Conservation (phyloP, 2,888 invertebrate species). For the Trissolcus japonicus region DNA sequence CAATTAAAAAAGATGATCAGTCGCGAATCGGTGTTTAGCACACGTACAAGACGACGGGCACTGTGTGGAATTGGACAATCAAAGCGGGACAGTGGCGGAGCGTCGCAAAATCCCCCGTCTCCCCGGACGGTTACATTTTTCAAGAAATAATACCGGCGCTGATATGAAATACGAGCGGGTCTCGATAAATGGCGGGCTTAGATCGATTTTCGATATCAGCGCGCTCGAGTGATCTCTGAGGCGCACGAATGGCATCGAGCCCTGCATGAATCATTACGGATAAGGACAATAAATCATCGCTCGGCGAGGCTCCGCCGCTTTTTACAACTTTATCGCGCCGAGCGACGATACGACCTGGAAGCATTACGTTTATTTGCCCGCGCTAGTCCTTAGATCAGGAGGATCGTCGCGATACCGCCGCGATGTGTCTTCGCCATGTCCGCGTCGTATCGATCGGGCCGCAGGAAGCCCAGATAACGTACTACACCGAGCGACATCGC, state of each 20-base stretch:
- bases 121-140: slow-evolving; percentile 50
- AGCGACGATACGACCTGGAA: slow-evolving; percentile 56
- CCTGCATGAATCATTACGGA: slow-evolving; percentile 58
- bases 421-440: slow-evolving; percentile 58
- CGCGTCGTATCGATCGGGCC: slow-evolving; percentile 55
- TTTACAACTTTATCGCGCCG: slow-evolving; percentile 58
- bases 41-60: slow-evolving; percentile 15
- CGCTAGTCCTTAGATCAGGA: slow-evolving; percentile 56
- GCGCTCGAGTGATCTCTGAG: slow-evolving; percentile 59
- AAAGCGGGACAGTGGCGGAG: slow-evolving; percentile 28
- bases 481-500: slow-evolving; percentile 55
- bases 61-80: slow-evolving; percentile 41
- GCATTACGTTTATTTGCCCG: slow-evolving; percentile 59
- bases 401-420: slow-evolving; percentile 51
- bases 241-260: slow-evolving; percentile 45
- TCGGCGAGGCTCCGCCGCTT: slow-evolving; percentile 46
- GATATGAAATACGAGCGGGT: slow-evolving; percentile 59
- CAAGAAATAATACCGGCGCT: slow-evolving; percentile 54
- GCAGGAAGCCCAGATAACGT: slow-evolving; percentile 54
- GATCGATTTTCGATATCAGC: slow-evolving; percentile 59
- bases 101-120: background rate
- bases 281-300: slow-evolving; percentile 60
- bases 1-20: too few species aligned
- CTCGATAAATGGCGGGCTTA: slow-evolving; percentile 59
- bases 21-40: background rate